These are phyloP conservation scores for Clarias gariepinus DNA, from an alignment of 2,113 vertebrate genomes.

Conservation along the genomic window DNA sequence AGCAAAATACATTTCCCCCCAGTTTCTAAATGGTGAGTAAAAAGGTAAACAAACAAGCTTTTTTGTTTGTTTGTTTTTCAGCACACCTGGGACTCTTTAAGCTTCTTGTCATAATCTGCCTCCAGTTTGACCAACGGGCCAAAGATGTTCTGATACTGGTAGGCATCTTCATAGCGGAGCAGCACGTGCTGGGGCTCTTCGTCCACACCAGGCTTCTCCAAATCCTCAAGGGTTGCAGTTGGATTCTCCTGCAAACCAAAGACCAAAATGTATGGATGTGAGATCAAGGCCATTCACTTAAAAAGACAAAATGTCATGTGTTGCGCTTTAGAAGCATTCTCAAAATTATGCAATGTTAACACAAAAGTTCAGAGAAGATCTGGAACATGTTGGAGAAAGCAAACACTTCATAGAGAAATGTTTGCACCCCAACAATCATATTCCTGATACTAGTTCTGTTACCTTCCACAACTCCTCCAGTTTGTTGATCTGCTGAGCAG, in stretches of 20 bases:
- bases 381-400: neutral
- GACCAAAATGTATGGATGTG: conserved; percentile 29
- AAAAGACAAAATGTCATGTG: neutral
- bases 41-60: neutral
- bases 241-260: conserved; percentile 85
- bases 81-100: conserved; percentile 97
- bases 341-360: too few relatives aligned
- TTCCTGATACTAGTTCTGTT: neutral
- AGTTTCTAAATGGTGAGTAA: neutral
- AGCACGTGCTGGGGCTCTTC: conserved; percentile 97
- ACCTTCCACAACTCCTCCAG: conserved; percentile 99
- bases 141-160: conserved; percentile 99
- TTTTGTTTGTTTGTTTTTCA: too few relatives aligned
- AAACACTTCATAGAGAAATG: neutral
- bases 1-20: too few relatives aligned
- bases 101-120: conserved; percentile 98
- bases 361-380: neutral
- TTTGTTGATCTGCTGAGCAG: conserved; percentile 97
- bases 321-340: neutral
- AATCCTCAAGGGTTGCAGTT: conserved; percentile 91
- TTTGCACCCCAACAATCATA: neutral
- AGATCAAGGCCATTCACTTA: neutral
- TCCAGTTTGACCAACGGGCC: conserved; percentile 97
- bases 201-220: conserved; percentile 96
- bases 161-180: conserved; percentile 95